Evolutionary conservation across 2,113 vertebrate species (phyloP).

Genomic region (Periophthalmus modestus): DNA sequence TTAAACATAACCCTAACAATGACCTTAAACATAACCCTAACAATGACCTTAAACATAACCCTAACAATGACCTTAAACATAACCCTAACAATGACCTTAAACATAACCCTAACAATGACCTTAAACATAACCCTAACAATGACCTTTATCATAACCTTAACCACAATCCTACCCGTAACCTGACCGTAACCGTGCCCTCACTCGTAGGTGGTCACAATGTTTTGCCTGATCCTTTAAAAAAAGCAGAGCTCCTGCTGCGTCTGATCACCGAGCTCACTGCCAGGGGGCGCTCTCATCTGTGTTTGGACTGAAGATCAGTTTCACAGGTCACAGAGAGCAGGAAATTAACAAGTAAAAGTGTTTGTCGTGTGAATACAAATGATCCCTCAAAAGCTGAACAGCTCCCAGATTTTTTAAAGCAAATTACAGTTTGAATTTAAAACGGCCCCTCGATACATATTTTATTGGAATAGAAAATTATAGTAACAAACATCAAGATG

Average conservation of each 20-base stretch:
- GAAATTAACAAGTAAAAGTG: not conserved
- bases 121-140: no score
- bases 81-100: no score
- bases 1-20: no score
- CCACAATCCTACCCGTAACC: no score
- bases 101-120: no score
- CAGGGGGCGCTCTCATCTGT: not conserved
- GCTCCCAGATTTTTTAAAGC: slow-evolving; percentile 13
- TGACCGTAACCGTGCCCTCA: no score
- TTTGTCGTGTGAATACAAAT: slow-evolving; percentile 22
- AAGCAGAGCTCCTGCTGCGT: not conserved
- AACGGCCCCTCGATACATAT: slow-evolving; percentile 14
- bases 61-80: no score
- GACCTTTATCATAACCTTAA: no score
- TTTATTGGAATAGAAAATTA: slow-evolving; percentile 44
- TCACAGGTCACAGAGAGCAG: not conserved
- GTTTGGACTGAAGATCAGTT: not conserved
- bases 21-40: no score
- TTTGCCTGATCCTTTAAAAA: not conserved
- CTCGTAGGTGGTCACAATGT: slow-evolving; percentile 1
- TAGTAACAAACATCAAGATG: slow-evolving; percentile 59
- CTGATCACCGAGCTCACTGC: not conserved
- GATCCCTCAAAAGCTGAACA: slow-evolving; percentile 22
- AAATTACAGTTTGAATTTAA: not conserved
- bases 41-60: no score